These are phyloP conservation scores for Picathartes gymnocephalus DNA, from an alignment of 2,113 vertebrate species.

Conservation along the genomic window DNA sequence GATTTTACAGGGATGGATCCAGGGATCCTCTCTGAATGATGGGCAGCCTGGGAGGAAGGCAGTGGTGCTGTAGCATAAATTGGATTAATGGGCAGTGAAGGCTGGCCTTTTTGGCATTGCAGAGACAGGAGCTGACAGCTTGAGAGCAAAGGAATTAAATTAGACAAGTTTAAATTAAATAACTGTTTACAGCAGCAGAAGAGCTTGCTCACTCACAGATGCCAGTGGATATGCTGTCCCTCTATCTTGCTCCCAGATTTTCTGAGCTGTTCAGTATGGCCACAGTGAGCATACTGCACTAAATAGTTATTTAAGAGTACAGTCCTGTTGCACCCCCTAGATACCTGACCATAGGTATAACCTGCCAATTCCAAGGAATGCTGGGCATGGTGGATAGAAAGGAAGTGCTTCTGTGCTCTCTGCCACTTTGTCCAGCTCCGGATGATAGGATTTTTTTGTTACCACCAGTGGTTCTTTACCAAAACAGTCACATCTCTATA, in stretches of 20 bases:
- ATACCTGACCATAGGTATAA: neutral
- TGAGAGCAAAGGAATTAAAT: slow-evolving; percentile 32
- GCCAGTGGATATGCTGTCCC: neutral
- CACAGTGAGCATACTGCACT: neutral
- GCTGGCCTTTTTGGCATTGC: slow-evolving; percentile 1
- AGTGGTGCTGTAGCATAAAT: neutral
- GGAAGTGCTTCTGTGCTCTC: neutral
- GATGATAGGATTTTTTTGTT: neutral
- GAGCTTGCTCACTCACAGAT: neutral
- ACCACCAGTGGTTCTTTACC: neutral
- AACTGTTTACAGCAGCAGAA: neutral
- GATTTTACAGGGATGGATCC: neutral
- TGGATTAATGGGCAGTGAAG: slow-evolving; percentile 39
- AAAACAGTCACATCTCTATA: neutral
- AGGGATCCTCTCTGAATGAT: neutral
- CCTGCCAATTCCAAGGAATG: neutral
- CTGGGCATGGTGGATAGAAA: neutral
- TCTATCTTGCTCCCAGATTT: neutral
- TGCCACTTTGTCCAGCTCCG: neutral
- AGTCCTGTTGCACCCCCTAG: neutral
- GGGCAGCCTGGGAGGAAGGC: neutral
- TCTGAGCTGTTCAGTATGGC: neutral
- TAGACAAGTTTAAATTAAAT: slow-evolving; percentile 45
- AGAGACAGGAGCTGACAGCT: slow-evolving; percentile 17
- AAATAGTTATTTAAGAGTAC: neutral